These are phyloP conservation scores for Abramis brama DNA, from an alignment of 2,113 vertebrate species.

Conservation along the genomic window DNA sequence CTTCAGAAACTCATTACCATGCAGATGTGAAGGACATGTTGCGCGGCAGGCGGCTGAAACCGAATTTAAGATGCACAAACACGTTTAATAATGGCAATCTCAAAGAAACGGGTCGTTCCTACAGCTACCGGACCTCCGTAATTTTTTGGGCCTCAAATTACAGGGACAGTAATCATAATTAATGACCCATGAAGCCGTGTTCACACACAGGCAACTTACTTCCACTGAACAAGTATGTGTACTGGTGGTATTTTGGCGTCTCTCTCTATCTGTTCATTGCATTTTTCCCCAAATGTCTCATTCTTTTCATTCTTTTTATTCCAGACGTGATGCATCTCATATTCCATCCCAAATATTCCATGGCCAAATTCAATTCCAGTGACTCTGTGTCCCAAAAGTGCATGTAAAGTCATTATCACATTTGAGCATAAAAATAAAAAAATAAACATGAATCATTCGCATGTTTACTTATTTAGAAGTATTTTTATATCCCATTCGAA, in stretches of 20 bases:
- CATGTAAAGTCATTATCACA: not conserved
- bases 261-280: not conserved
- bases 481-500: not conserved
- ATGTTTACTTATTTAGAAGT: slow-evolving; percentile 6
- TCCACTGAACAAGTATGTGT: not conserved
- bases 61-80: slow-evolving; percentile 1
- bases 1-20: slow-evolving; percentile 34
- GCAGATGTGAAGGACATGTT: slow-evolving; percentile 1
- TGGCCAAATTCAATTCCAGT: slow-evolving; percentile 36
- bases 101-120: not conserved
- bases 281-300: not conserved
- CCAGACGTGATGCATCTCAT: slow-evolving; percentile 37
- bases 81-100: not conserved
- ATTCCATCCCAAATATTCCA: slow-evolving; percentile 44
- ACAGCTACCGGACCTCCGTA: not conserved
- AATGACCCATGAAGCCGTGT: not conserved
- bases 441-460: not conserved
- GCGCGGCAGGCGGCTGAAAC: not conserved
- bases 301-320: slow-evolving; percentile 45
- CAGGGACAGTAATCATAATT: not conserved
- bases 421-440: not conserved
- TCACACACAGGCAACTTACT: not conserved
- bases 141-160: not conserved
- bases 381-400: not conserved
- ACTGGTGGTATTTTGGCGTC: slow-evolving; percentile 13